Percentiles rank a stretch among this genome's conserved stretches.
phyloP scores from a whole-genome alignment of 2,113 vertebrate species.

The Isurus oxyrinchus region DNA sequence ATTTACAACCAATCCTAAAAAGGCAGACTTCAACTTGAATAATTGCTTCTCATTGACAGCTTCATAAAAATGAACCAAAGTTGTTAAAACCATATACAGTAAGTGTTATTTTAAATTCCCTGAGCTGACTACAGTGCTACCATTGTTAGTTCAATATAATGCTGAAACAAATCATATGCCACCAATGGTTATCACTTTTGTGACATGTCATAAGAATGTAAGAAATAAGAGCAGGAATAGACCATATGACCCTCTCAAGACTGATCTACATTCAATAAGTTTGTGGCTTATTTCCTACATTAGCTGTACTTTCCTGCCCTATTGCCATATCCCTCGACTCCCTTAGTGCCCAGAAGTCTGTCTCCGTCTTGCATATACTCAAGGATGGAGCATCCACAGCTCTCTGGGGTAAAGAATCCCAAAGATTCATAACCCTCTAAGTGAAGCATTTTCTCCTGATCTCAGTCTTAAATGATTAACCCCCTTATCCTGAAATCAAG shows the following conservation, averaged over 20 bases:
- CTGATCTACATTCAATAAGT: neutral
- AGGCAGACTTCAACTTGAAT: neutral
- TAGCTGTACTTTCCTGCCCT: neutral
- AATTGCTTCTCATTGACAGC: neutral
- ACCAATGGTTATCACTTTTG: neutral
- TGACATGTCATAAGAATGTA: neutral
- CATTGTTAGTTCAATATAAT: neutral
- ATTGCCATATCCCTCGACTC: neutral
- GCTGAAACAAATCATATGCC: neutral
- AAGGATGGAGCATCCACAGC: neutral
- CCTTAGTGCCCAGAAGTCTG: neutral
- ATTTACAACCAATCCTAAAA: neutral
- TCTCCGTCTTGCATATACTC: too few relatives aligned
- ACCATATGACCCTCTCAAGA: neutral
- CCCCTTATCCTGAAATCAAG: neutral
- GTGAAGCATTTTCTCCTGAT: neutral
- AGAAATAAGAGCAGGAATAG: neutral
- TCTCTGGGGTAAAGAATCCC: neutral
- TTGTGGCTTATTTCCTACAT: neutral
- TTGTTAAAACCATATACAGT: neutral
- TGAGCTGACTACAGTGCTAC: neutral
- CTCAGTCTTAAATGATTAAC: neutral
- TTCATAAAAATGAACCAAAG: too few relatives aligned
- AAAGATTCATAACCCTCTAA: neutral
- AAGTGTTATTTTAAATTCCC: neutral